These are phyloP conservation scores for Euplagia quadripunctaria DNA, from an alignment of 2,888 invertebrate genomes.

Conservation along the genomic window DNA sequence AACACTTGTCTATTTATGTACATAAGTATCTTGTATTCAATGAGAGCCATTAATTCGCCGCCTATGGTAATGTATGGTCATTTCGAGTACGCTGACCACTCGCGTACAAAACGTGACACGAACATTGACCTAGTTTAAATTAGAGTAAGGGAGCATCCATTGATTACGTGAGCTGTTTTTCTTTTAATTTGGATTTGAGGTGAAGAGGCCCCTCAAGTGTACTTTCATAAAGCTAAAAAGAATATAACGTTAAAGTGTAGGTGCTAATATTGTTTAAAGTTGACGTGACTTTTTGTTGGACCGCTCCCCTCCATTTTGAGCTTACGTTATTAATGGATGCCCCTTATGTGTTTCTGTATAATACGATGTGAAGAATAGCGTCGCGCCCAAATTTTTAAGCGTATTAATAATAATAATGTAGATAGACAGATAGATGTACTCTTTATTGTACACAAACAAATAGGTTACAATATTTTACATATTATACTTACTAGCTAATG, in stretches of 20 bases:
- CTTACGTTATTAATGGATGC: neutral
- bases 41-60: conserved; percentile 37
- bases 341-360: neutral
- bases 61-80: conserved; percentile 46
- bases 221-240: too few species aligned
- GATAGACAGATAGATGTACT: too few species aligned
- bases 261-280: neutral
- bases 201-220: neutral
- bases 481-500: too few species aligned
- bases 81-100: conserved; percentile 39
- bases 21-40: conserved; percentile 22
- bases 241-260: too few species aligned
- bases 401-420: too few species aligned
- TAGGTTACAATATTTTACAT: too few species aligned
- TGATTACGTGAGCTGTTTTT: neutral
- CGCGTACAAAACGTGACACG: conserved; percentile 32
- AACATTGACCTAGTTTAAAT: conserved; percentile 12
- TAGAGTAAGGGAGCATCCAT: neutral
- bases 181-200: neutral
- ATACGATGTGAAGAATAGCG: neutral
- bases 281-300: neutral
- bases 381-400: neutral
- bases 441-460: too few species aligned
- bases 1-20: conserved; percentile 10
- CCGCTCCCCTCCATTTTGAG: neutral